Percentiles rank a stretch among this genome's conserved stretches.
Conservation (phyloP, 2,888 invertebrate species). For the Lithophane ornitopus region DNA sequence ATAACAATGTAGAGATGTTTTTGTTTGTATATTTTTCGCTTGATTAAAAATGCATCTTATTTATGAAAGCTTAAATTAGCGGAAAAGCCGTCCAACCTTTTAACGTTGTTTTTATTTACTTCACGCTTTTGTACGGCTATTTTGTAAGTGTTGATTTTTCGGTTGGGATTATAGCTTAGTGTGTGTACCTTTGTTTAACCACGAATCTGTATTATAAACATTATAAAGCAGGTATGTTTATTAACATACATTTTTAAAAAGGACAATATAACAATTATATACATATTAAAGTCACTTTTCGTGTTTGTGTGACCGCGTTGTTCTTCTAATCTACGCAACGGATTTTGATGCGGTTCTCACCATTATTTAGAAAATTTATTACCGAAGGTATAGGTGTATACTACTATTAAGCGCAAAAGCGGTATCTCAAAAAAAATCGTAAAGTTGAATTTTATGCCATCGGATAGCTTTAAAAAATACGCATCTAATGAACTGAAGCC, state of each 20-base stretch:
- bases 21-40: slow-evolving; percentile 27
- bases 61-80: slow-evolving; percentile 17
- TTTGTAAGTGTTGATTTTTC: slow-evolving; percentile 44
- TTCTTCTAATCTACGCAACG: not conserved
- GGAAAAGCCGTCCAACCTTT: slow-evolving; percentile 24
- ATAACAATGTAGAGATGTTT: not conserved
- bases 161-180: slow-evolving; percentile 9
- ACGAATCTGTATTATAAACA: slow-evolving; percentile 13
- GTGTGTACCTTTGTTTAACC: slow-evolving; percentile 23
- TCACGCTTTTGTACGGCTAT: slow-evolving; percentile 11
- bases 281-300: not conserved
- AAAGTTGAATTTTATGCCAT: too few relatives aligned
- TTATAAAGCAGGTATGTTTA: not conserved
- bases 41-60: slow-evolving; percentile 49
- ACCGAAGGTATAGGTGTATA: not conserved
- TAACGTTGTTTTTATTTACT: slow-evolving; percentile 46
- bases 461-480: too few relatives aligned
- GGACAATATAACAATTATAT: too few relatives aligned
- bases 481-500: too few relatives aligned
- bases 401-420: too few relatives aligned
- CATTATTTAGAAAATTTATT: not conserved
- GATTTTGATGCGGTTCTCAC: not conserved
- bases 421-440: too few relatives aligned
- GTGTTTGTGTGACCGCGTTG: not conserved
- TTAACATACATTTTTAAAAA: too few relatives aligned